phyloP scores from a whole-genome alignment of 2,113 vertebrate species.

The Sapajus apella region DNA sequence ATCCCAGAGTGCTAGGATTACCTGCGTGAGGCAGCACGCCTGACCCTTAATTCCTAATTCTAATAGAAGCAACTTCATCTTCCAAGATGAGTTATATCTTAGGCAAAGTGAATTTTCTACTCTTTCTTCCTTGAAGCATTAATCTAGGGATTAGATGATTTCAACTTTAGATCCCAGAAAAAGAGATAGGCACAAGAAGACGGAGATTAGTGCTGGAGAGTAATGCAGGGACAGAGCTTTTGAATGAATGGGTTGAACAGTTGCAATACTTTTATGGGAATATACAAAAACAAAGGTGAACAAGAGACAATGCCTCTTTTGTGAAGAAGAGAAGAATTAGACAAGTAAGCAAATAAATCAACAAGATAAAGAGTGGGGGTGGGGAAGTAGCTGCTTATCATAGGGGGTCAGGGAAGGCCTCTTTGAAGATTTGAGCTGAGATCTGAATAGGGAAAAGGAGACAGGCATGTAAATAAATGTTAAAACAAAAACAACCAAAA shows the following conservation, averaged over 20 bases:
- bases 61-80: neutral
- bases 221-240: neutral
- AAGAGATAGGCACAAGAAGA: constrained; percentile 35
- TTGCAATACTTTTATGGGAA: constrained; percentile 36
- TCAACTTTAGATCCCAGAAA: constrained; percentile 35
- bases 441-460: constrained; percentile 30
- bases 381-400: neutral
- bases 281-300: constrained; percentile 15
- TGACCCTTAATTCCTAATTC: neutral
- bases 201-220: constrained; percentile 5
- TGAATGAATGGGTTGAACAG: constrained; percentile 2
- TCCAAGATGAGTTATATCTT: constrained; percentile 7
- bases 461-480: neutral
- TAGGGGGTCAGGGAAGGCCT: neutral
- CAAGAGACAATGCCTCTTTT: neutral
- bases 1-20: no score
- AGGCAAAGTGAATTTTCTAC: constrained; percentile 19
- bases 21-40: rapidly evolving
- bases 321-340: neutral
- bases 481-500: neutral
- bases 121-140: constrained; percentile 20
- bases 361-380: neutral
- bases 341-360: constrained; percentile 48
- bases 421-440: constrained; percentile 38
- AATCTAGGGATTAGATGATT: neutral